Evolutionary conservation across 2,113 vertebrate genomes (phyloP).

Genomic region (Cercopithecus mona): DNA sequence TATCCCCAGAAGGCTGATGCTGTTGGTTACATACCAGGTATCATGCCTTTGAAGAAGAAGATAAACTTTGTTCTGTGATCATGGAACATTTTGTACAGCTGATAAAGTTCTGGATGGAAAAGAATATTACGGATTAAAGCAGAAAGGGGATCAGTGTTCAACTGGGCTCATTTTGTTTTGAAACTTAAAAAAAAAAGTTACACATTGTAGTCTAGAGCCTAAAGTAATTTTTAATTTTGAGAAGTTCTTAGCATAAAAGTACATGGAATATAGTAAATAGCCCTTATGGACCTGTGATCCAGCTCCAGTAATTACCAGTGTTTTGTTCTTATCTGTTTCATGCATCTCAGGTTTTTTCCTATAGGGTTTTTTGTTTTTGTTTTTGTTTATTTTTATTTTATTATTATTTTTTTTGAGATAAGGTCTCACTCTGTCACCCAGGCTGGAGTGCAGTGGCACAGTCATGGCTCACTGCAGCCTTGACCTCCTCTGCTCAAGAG

Average conservation of each 20-base stretch:
- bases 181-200: conserved; percentile 53
- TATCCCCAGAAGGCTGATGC: conserved; percentile 48
- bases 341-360: not conserved
- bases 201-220: not conserved
- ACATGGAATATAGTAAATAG: not conserved
- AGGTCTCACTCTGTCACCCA: no score
- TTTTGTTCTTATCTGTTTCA: not conserved
- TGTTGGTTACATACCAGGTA: conserved; percentile 58
- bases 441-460: no score
- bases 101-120: conserved; percentile 47
- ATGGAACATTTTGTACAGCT: conserved; percentile 45
- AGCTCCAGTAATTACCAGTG: not conserved
- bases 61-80: conserved; percentile 70
- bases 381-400: no score
- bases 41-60: conserved; percentile 54
- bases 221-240: conserved; percentile 64
- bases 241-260: conserved; percentile 47
- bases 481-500: no score
- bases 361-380: no score
- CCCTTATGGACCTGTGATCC: not conserved
- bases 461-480: no score
- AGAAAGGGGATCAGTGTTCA: conserved; percentile 37
- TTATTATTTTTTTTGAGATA: no score
- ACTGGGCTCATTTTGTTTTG: conserved; percentile 40
- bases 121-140: conserved; percentile 59